phyloP scores from a whole-genome alignment of 2,888 invertebrate genomes.

The Cheilosia scutellata region DNA sequence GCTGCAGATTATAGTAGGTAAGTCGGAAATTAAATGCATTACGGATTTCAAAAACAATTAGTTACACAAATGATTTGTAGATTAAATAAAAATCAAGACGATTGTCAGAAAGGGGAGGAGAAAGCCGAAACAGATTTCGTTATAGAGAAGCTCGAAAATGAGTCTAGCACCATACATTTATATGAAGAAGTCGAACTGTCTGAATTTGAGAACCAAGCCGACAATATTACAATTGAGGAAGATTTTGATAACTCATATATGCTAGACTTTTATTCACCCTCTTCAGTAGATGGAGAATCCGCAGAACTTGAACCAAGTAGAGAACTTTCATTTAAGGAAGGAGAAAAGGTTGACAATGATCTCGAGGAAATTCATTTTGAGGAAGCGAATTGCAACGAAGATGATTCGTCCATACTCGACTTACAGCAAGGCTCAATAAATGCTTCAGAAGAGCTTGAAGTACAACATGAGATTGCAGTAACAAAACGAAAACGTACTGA shows the following conservation, averaged over 20 bases:
- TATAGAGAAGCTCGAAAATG: conserved; percentile 20
- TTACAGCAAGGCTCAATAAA: background rate
- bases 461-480: background rate
- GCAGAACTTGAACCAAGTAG: background rate
- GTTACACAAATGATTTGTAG: background rate
- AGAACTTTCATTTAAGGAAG: background rate
- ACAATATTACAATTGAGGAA: background rate
- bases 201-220: background rate
- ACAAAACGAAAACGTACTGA: conserved; percentile 2
- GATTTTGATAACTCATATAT: conserved; percentile 1
- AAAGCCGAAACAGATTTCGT: background rate
- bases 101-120: background rate
- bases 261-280: conserved; percentile 9
- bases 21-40: background rate
- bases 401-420: conserved; percentile 38
- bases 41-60: background rate
- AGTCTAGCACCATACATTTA: background rate
- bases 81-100: background rate
- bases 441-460: background rate
- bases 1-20: background rate
- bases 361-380: conserved; percentile 10
- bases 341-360: background rate
- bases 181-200: conserved; percentile 8
- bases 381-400: conserved; percentile 15
- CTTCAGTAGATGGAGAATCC: background rate